Base-by-base conservation (phyloP, 2,888 invertebrate genomes). In the Cremastinae sp. region DNA sequence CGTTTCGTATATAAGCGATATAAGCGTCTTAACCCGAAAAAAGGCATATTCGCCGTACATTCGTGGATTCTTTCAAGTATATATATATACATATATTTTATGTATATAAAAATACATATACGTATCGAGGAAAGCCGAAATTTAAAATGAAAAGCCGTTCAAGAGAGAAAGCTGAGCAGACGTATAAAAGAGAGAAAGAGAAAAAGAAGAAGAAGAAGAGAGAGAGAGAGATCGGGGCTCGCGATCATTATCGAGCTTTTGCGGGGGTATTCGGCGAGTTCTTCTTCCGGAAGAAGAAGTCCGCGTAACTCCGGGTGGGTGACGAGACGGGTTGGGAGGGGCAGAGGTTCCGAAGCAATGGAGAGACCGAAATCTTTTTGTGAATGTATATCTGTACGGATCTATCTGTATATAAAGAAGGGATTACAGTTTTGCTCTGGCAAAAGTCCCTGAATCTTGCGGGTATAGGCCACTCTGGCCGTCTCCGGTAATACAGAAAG, bases 361-460 rank as follows among this genome's bases (percentile, higher is more conserved):
- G 66, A 16, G 47, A 59, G 68, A 22, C 43, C 68, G 51, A 56
- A 70, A 55, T 62, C 59, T 74, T 28, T 28, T 28, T 28, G 28
- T 5, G 28, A 3, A 28, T 58, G 37, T 10, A 68, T 22, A 22
- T 56, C 43, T 16, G 16, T 28, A 28, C 28, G 12, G 3, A 45
- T 12, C 12, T 45, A 45, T 45, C 12, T n/a, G 80, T 83, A 83
- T 82, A 81, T 58, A 81, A 81, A 76, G 83, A 78, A 79, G 75
- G 86, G 87, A 88, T 88, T 88, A 87, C 86, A 87, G 85, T 85
- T 83, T 59, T 76, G 68, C 84, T 82, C 86, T 85, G 85, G 86
- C 86, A 87, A 85, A 85, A 86, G 87, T 88, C 86, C 83, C 84
- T 86, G 88, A 86, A 87, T 88, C 87, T 88, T 85, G 82, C 79